Evolutionary conservation across 2,797 vertebrate genomes (phyloP).

Genomic region (Scolopax rusticola): DNA sequence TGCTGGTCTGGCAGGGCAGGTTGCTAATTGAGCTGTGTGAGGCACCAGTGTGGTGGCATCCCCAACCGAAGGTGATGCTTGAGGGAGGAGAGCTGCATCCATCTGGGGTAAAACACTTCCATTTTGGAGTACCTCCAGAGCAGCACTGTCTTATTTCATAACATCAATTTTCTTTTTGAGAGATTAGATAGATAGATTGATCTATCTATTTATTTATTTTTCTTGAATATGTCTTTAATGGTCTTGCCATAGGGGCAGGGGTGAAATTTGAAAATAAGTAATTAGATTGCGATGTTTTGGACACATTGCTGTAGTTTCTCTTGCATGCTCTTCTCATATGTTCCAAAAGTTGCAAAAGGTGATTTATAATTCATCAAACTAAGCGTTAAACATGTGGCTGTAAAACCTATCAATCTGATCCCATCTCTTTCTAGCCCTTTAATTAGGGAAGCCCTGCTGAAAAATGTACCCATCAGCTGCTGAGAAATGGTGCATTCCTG

Average conservation of each 20-base stretch:
- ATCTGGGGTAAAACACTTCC: neutral
- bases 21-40: neutral
- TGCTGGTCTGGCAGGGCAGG: neutral
- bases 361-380: slow-evolving; percentile 80
- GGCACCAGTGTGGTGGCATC: fast-evolving
- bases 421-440: slow-evolving; percentile 74
- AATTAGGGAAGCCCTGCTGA: slow-evolving; percentile 80
- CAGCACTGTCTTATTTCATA: neutral
- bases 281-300: neutral
- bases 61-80: neutral
- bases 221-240: neutral
- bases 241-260: neutral
- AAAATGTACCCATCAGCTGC: slow-evolving; percentile 78
- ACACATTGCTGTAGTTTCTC: neutral
- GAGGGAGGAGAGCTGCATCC: neutral
- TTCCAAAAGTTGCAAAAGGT: slow-evolving; percentile 66
- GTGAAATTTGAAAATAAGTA: slow-evolving; percentile 15
- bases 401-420: slow-evolving; percentile 77
- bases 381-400: slow-evolving; percentile 72
- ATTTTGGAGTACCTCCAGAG: neutral
- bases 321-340: slow-evolving; percentile 1
- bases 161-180: neutral
- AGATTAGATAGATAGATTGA: too few species aligned
- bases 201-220: neutral
- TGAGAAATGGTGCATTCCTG: slow-evolving; percentile 74